These are phyloP conservation scores for Gryon sp. DNA, from an alignment of 1,140 invertebrate species.

Conservation along the genomic window DNA sequence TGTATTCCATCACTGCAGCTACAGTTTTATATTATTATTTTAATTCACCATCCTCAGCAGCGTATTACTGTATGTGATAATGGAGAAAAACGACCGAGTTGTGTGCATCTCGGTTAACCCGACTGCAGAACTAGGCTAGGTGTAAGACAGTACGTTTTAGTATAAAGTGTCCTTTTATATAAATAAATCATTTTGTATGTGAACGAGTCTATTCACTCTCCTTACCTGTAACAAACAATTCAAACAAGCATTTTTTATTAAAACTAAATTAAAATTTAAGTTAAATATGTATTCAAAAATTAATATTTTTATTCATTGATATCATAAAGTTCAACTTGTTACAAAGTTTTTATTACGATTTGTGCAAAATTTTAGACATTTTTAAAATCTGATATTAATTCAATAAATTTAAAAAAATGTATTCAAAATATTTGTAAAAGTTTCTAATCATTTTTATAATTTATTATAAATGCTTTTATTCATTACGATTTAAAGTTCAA, in stretches of 20 bases:
- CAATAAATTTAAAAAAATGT: too few relatives aligned
- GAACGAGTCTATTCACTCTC: slow-evolving; percentile 33
- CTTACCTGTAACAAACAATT: neutral
- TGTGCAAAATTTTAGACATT: too few relatives aligned
- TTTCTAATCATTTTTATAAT: too few relatives aligned
- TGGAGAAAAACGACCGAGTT: slow-evolving; percentile 69
- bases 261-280: too few relatives aligned
- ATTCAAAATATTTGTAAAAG: too few relatives aligned
- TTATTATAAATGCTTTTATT: too few relatives aligned
- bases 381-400: too few relatives aligned
- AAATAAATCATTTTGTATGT: slow-evolving; percentile 79
- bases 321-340: too few relatives aligned
- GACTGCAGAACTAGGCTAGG: slow-evolving; percentile 71
- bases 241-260: neutral
- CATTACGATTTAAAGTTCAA: too few relatives aligned
- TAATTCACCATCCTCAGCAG: slow-evolving; percentile 62
- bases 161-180: slow-evolving; percentile 79
- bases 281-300: too few relatives aligned
- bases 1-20: slow-evolving; percentile 38
- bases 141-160: slow-evolving; percentile 76
- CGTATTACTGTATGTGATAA: slow-evolving; percentile 76
- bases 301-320: too few relatives aligned
- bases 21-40: slow-evolving; percentile 44
- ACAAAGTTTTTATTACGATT: too few relatives aligned
- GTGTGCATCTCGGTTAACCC: slow-evolving; percentile 64